Evolutionary conservation across 1,140 invertebrate genomes (phyloP), one percentile per base, ranked within the genome.

Genomic region (Drosophila bipectinata): DNA sequence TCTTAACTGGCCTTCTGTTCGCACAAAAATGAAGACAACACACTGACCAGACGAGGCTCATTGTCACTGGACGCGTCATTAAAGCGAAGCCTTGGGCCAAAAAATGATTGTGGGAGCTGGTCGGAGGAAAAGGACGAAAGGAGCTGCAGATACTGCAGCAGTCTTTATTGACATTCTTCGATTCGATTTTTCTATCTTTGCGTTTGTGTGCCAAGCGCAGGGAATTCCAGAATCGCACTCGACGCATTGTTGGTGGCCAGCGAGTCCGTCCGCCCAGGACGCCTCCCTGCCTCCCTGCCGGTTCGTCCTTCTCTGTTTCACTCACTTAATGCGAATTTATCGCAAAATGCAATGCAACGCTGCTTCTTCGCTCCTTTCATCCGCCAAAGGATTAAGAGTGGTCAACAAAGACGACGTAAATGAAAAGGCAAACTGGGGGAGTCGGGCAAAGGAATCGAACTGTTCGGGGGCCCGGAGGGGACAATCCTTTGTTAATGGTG

Each of bases 301-400:
- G 3, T 9, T 24, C 48, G 18, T 24, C 28, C 12, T 24, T 7
- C 30, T 8, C 18, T 15, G 28, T 30, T 52, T 30, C 45, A 48
- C 71, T 64, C 72, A 69, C 77, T 84, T 81, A 84, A 87, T 84
- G 77, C 69, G 81, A 84, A 84, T 84, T 85, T 84, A 84, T 84
- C 82, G 82, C 67, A 84, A 66, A 84, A 85, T 80, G 82, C 81
- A 85, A 52, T 76, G 62, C 81, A 14, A 44, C n/a, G 58, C 53
- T 57, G 49, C 64, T 53, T 45, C 54, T 32, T 37, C n/a, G 41
- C 41, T 14, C n/a, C 5, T 8, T 64, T 54, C 14, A 34, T 61
- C 18, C 47, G 59, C 49, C 64, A 54, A 61, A 66, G 77, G 81
- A 84, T 84, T 84, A 84, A 81, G 68, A 80, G 82, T 79, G 81